A percentile compares a stretch with the other conserved stretches of the same genome.
Conservation (phyloP, 64 coral and sea anemone genomes). For the Dendrophyllia cribrosa region DNA sequence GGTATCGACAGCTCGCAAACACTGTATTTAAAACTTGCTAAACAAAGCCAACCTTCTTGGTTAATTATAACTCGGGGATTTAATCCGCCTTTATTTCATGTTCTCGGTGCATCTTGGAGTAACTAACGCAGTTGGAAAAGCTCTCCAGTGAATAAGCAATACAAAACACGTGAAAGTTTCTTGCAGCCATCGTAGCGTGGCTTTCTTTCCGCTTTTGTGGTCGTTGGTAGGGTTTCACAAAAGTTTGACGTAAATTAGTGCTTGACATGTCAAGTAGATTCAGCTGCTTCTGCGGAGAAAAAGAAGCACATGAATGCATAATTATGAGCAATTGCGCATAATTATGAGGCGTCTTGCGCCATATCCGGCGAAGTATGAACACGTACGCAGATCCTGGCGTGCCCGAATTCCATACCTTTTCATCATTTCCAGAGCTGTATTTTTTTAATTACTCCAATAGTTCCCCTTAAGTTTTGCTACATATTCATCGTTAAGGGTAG, state of each 20-base stretch:
- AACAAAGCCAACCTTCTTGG: background rate
- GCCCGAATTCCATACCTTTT: background rate
- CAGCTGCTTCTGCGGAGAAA: background rate
- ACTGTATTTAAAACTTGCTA: constrained; percentile 24
- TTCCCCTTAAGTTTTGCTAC: no score
- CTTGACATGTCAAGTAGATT: constrained; percentile 41
- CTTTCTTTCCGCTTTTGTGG: background rate
- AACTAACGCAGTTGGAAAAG: background rate
- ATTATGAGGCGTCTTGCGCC: background rate
- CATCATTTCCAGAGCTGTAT: background rate
- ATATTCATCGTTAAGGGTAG: no score
- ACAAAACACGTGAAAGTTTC: background rate
- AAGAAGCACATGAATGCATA: constrained; percentile 20
- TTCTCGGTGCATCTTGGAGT: background rate
- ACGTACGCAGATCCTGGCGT: background rate
- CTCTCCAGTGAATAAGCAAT: constrained; percentile 8
- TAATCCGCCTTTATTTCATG: background rate
- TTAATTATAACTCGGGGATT: background rate
- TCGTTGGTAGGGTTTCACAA: background rate
- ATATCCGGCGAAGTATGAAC: background rate
- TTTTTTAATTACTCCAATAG: background rate
- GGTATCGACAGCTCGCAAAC: background rate
- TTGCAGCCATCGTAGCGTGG: background rate
- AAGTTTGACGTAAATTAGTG: constrained; percentile 32
- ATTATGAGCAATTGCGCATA: constrained; percentile 8